Evolutionary conservation across 1,140 invertebrate species (phyloP), one percentile per base, ranked within the genome.

Genomic region (Drusus annulatus): DNA sequence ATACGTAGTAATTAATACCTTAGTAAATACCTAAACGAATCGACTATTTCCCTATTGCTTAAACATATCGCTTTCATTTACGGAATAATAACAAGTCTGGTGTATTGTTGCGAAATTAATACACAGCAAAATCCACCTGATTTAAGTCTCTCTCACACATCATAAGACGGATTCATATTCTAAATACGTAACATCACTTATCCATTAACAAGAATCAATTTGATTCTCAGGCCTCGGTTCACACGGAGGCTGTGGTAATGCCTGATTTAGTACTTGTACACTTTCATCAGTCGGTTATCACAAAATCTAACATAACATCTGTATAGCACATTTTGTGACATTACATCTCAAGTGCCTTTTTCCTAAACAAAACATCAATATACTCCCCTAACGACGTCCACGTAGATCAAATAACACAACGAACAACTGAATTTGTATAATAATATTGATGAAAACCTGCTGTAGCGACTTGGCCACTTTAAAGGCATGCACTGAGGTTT

Each of bases 201-300:
- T 71, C 65, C 65, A 69, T 69, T 69, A 69, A 69, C 65, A 69
- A n/a, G 19, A 69, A 69, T 69, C 65, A 69, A 51, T 36, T 19
- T 36, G 36, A 69, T 69, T 69, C 36, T 69, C 65, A 69, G 31
- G 65, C 65, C n/a, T 69, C n/a, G 31, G 65, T 69, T 69, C 31
- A 19, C 65, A 69, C 62, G 56, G 10, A 21, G n/a, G 56, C 56
- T 19, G 2, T 21, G 16, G 15, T 6, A 65, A 65, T 65, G 62
- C 7, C 10, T 65, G 62, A 16, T 65, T 31, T 15, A 16, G 62
- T 28, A 65, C 10, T 25, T 31, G 36, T 13, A 31, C 23, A 28
- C 7, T 45, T 45, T 2, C 8, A 45, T 45, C n/a, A 56, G 19
- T 28, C 5, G 25, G 25, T 28, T 2, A 28, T 28, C 25, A 28